Base-by-base conservation (phyloP, 2,797 vertebrate species). In the Remorina albescens region DNA sequence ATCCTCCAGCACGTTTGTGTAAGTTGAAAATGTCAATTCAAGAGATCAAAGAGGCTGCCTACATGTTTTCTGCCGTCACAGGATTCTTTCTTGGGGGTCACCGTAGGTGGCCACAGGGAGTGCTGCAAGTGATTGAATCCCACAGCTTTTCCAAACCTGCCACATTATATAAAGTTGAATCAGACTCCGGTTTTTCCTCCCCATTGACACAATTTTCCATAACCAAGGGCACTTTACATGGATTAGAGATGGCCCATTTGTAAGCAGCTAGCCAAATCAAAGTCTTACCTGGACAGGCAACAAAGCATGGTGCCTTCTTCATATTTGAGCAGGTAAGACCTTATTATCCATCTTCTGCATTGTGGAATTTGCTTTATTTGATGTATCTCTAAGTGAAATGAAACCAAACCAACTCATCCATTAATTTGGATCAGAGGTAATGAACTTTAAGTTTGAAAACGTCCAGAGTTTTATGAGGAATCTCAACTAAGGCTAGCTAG, bases 1-100 rank as follows among this genome's bases (percentile, higher is more conserved):
- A 71, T 6, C 19, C 39, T 44, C 34, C 32, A 58, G 49, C 54
- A 26, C 4, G 16, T 67, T 66, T 51, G 11, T 36, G 19, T 21
- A 56, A 50, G 47, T 66, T 58, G n/a, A n/a, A n/a, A n/a, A n/a
- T n/a, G n/a, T n/a, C n/a, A n/a, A n/a, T n/a, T n/a, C n/a, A n/a
- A 54, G 25, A 53, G 42, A 69, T 64, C 41, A 71, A 59, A 64
- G 12, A 50, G 34, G 42, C 28, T 59, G 7, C 61, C 3, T 42
- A 16, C 5, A 25, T 70, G 28, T 71, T 56, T 44, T 8, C 54
- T 12, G 26, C 50, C 23, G 19, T 54, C 28, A 47, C 61, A 63
- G 19, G 42, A 58, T 54, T 71, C 37, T 30, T 56, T 54, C 61
- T 46, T 42, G 10, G 32, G 59, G 54, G 65, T 42, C 16, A 44